These are phyloP conservation scores for Hirundichthys speculiger DNA, from an alignment of 2,113 vertebrate genomes.

Conservation along the genomic window DNA sequence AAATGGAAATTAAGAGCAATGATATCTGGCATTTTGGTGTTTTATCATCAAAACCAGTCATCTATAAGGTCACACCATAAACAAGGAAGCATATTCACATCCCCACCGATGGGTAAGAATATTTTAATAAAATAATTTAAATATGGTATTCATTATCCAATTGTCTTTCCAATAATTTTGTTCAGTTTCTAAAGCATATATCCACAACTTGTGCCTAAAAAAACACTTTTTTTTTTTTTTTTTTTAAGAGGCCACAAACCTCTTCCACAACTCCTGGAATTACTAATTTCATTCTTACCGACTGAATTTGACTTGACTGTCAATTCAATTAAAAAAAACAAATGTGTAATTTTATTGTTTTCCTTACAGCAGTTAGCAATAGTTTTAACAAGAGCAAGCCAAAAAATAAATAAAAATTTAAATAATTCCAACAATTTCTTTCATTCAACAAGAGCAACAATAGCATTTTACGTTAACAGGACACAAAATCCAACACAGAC, in stretches of 20 bases:
- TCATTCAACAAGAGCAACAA: conserved; percentile 67
- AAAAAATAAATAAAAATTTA: conserved; percentile 81
- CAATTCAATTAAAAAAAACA: conserved; percentile 32
- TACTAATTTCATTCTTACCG: conserved; percentile 5
- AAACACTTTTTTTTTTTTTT: background rate
- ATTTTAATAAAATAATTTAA: too few relatives aligned
- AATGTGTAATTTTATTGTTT: conserved; percentile 64
- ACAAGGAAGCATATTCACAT: too few relatives aligned
- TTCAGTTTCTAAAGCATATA: too few relatives aligned
- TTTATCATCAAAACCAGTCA: too few relatives aligned
- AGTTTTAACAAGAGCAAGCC: conserved; percentile 74
- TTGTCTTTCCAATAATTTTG: too few relatives aligned
- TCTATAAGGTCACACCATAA: too few relatives aligned
- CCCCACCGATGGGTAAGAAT: too few relatives aligned
- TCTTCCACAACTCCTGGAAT: conserved; percentile 1
- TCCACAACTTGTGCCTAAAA: too few relatives aligned
- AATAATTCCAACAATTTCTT: conserved; percentile 74
- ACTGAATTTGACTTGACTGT: conserved; percentile 5
- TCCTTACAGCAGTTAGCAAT: conserved; percentile 77
- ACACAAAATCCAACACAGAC: conserved; percentile 35
- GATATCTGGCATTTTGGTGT: too few relatives aligned
- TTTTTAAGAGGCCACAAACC: background rate
- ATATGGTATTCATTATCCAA: too few relatives aligned
- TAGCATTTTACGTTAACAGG: conserved; percentile 70
- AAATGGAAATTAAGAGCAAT: too few relatives aligned